Evolutionary conservation across 2,797 vertebrate genomes (phyloP).

Genomic region (Aselliscus stoliczkanus): DNA sequence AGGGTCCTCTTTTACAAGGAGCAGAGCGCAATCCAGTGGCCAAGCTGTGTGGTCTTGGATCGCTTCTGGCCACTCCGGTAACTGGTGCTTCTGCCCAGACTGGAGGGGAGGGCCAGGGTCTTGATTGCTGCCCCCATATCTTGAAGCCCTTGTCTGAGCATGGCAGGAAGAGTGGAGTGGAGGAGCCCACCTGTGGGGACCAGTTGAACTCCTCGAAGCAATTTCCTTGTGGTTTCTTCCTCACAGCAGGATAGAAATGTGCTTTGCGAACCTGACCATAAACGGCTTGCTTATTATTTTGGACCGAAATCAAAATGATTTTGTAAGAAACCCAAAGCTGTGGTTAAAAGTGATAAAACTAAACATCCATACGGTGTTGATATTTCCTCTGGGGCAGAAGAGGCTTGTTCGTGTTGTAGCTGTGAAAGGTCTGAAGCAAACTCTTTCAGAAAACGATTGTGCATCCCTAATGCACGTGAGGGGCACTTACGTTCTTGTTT

Average conservation of each 20-base stretch:
- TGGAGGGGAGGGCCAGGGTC: neutral
- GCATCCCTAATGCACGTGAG: constrained; percentile 16
- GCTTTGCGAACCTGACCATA: neutral
- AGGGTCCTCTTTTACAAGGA: neutral
- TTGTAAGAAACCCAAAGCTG: neutral
- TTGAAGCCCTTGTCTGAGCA: neutral
- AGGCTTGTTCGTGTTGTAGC: neutral
- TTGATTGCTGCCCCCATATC: neutral
- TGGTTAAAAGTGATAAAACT: neutral
- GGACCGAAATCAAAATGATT: neutral
- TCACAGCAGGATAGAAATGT: neutral
- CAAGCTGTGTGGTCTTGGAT: no score
- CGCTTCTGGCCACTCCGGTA: neutral
- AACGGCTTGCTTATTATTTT: neutral
- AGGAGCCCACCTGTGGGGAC: neutral
- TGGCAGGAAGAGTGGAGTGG: neutral
- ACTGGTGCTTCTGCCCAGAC: neutral
- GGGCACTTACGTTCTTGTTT: neutral
- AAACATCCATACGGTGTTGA: neutral
- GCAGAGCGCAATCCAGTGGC: neutral
- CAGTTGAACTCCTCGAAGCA: neutral
- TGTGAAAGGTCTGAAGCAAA: neutral
- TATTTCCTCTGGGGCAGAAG: neutral
- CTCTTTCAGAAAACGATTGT: neutral
- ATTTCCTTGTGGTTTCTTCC: neutral